Percentiles rank a stretch among this genome's conserved stretches.
Conservation (phyloP, 2,113 vertebrate species). For the Leptosomus discolor region DNA sequence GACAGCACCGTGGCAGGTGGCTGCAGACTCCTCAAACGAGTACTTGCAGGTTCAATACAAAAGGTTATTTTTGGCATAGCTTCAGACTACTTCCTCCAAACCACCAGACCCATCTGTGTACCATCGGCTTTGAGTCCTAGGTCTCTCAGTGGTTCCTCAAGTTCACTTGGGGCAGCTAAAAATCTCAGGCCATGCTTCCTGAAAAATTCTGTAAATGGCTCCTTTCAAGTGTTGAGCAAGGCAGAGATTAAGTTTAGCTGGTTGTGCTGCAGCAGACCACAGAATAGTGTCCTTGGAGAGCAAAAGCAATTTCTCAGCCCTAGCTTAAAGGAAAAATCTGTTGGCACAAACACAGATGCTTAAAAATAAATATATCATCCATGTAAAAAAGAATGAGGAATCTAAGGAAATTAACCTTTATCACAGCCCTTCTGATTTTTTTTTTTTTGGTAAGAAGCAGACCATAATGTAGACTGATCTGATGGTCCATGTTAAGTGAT, state of each 20-base stretch:
- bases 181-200: background rate
- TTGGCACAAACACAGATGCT: background rate
- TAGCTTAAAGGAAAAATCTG: background rate
- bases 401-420: background rate
- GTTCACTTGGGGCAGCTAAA: constrained; percentile 1
- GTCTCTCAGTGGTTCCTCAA: background rate
- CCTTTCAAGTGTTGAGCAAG: background rate
- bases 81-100: background rate
- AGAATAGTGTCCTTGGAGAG: background rate
- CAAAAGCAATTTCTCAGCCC: background rate
- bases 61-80: background rate
- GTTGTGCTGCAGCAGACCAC: background rate
- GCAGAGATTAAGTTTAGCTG: background rate
- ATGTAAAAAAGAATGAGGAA: background rate
- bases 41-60: background rate
- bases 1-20: background rate
- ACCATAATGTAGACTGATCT: background rate
- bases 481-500: background rate
- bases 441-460: background rate
- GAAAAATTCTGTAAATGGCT: background rate
- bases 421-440: background rate
- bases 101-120: background rate
- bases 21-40: background rate
- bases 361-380: background rate
- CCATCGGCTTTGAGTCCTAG: background rate